Conservation (phyloP, 1,140 invertebrate genomes). For the Meloidogyne exigua region DNA sequence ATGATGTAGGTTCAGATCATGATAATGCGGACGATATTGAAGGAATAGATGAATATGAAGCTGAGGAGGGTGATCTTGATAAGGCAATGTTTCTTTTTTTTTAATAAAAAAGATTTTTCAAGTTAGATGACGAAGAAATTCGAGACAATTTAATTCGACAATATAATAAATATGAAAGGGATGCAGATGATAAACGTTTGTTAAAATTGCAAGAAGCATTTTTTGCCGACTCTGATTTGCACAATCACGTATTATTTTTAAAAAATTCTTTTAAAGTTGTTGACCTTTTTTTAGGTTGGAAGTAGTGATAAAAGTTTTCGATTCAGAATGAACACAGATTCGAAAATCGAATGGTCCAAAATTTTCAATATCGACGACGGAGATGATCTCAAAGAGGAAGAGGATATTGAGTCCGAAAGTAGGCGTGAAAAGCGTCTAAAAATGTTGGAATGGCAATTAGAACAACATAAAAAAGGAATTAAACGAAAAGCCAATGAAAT, state of each 20-base stretch:
- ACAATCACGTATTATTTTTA: conserved; percentile 12
- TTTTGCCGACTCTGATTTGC: conserved; percentile 38
- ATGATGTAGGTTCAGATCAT: conserved; percentile 41
- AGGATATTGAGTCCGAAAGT: not conserved
- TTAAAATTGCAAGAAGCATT: conserved; percentile 44
- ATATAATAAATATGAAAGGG: conserved; percentile 46
- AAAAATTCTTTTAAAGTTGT: not conserved
- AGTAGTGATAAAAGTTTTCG: conserved; percentile 41
- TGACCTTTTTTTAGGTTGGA: not conserved
- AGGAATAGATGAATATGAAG: conserved; percentile 44
- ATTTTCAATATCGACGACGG: not conserved
- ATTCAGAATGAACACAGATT: conserved; percentile 35
- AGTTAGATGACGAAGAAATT: conserved; percentile 48
- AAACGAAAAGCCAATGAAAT: conserved; percentile 26
- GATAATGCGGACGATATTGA: conserved; percentile 27
- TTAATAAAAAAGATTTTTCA: conserved; percentile 19
- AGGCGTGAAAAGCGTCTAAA: not conserved
- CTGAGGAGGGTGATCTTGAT: conserved; percentile 44
- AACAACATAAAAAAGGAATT: conserved; percentile 16
- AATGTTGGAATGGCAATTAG: conserved; percentile 17
- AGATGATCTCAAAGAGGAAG: not conserved
- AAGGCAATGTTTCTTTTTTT: conserved; percentile 11
- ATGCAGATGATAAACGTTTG: conserved; percentile 44
- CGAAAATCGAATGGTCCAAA: conserved; percentile 33
- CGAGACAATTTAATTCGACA: conserved; percentile 47